phyloP scores from a whole-genome alignment of 2,888 invertebrate species.

The Adelphocoris suturalis region DNA sequence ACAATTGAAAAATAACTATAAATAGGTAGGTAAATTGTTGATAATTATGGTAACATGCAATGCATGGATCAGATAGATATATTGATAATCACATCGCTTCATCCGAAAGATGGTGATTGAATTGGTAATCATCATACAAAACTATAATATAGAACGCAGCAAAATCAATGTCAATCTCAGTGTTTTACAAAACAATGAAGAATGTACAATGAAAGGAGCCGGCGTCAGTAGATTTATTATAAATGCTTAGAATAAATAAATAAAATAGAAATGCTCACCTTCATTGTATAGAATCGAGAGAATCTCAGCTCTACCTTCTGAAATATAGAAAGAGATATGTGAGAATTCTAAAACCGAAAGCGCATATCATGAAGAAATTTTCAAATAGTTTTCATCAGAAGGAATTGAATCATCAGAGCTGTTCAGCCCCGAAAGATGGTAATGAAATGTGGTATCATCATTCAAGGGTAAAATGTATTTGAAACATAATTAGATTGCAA shows the following conservation, averaged over 20 bases:
- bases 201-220: no score
- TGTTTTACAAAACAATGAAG: no score
- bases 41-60: no score
- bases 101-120: conserved; percentile 74
- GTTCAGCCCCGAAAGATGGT: conserved; percentile 73
- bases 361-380: background rate
- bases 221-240: no score
- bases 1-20: no score
- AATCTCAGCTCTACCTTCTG: background rate
- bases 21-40: no score
- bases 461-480: background rate
- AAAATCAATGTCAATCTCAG: no score
- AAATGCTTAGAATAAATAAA: no score
- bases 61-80: background rate
- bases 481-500: no score
- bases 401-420: conserved; percentile 60
- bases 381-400: background rate
- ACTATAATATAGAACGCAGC: no score
- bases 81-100: conserved; percentile 70
- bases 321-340: background rate
- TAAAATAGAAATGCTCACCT: no score
- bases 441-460: conserved; percentile 59
- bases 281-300: no score
- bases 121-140: conserved; percentile 47
- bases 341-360: background rate